Evolutionary conservation across 2,888 invertebrate species (phyloP).

Genomic region (Trichopria drosophilae): DNA sequence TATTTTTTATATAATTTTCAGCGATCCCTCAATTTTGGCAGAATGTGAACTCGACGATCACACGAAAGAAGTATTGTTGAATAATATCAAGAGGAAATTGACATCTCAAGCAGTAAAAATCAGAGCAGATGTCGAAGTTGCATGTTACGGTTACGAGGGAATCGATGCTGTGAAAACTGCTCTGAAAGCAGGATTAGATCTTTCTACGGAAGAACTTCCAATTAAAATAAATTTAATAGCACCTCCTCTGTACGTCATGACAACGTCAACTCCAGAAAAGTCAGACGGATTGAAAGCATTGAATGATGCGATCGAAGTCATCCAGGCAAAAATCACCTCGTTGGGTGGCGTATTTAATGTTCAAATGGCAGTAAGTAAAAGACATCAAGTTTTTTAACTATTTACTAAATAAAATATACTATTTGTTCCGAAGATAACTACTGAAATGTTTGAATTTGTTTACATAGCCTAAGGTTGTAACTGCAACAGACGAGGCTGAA

Average conservation of each 20-base stretch:
- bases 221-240: constrained; percentile 99
- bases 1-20: constrained; percentile 54
- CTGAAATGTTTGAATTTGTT: constrained; percentile 12
- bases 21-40: constrained; percentile 91
- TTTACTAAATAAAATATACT: background rate
- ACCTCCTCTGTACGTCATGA: constrained; percentile 97
- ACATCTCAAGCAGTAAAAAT: constrained; percentile 98
- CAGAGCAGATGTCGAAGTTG: constrained; percentile 88
- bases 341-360: constrained; percentile 91
- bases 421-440: background rate
- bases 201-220: constrained; percentile 91
- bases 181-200: constrained; percentile 82
- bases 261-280: constrained; percentile 96
- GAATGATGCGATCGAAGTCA: constrained; percentile 85
- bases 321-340: constrained; percentile 78
- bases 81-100: constrained; percentile 92
- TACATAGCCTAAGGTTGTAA: constrained; percentile 92
- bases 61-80: constrained; percentile 88
- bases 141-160: constrained; percentile 96
- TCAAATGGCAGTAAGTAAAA: constrained; percentile 82
- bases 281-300: constrained; percentile 88
- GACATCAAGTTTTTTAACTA: too few relatives aligned
- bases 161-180: constrained; percentile 98
- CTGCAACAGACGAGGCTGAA: constrained; percentile 97
- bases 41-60: constrained; percentile 93